Evolutionary conservation across 1,140 invertebrate genomes (phyloP), one percentile per base, ranked within the genome.

Genomic region (Nylanderia fulva): DNA sequence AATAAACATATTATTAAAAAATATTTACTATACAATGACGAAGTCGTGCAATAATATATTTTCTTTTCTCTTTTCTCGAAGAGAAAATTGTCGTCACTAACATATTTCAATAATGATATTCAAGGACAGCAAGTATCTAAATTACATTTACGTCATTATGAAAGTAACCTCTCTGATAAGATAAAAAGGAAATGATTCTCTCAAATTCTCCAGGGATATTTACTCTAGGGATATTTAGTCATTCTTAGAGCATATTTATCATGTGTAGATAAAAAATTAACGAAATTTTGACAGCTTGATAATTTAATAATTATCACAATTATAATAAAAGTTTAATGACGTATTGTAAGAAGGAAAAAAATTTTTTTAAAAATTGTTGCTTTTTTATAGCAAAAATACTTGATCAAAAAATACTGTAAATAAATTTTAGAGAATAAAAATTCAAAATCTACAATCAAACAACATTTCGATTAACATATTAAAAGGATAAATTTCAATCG

Each of bases 181-280:
- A n/a, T n/a, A n/a, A n/a, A n/a, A n/a, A n/a, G n/a, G n/a, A n/a
- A n/a, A n/a, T n/a, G n/a, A n/a, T n/a, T n/a, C n/a, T n/a, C n/a
- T n/a, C n/a, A n/a, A n/a, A n/a, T n/a, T n/a, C n/a, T n/a, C n/a
- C n/a, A n/a, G n/a, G n/a, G n/a, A n/a, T n/a, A n/a, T n/a, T n/a
- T n/a, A n/a, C n/a, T n/a, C 18, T 82, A 72, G 77, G 77, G n/a
- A 82, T n/a, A 82, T 80, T 71, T 36, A 52, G 48, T 54, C n/a
- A n/a, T n/a, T n/a, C n/a, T n/a, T n/a, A n/a, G n/a, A n/a, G n/a
- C n/a, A n/a, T n/a, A n/a, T n/a, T 45, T 45, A 45, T 48, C 45
- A 18, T 48, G 4, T 18, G 42, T 15, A 15, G 13, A 45, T 29
- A 61, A 60, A 64, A 9, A n/a, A n/a, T n/a, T n/a, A n/a, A n/a